Evolutionary conservation across 2,113 vertebrate genomes (phyloP).

Genomic region (Trochalopteron elliotii): DNA sequence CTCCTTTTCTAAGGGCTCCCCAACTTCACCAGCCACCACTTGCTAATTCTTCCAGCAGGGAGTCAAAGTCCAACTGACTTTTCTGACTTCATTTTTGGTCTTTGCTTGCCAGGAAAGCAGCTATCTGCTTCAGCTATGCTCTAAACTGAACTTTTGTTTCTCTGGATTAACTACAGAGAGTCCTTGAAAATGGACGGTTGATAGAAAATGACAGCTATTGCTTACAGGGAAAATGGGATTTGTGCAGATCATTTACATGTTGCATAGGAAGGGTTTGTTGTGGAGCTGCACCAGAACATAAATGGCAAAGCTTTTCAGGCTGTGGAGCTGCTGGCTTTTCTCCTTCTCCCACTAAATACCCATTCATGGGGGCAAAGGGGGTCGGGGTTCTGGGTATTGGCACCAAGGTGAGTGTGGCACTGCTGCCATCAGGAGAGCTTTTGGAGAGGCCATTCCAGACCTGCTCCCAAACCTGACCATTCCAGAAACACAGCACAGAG

Average conservation of each 20-base stretch:
- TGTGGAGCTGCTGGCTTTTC: not conserved
- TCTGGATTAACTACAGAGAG: not conserved
- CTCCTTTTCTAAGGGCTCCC: not conserved
- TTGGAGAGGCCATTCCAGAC: not conserved
- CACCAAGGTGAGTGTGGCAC: not conserved
- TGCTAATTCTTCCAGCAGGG: not conserved
- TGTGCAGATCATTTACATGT: not conserved
- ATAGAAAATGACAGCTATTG: not conserved
- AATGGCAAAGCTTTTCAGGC: not conserved
- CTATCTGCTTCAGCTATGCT: not conserved
- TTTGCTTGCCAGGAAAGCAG: not conserved
- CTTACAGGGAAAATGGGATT: not conserved
- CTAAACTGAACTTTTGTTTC: not conserved
- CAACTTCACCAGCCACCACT: not conserved
- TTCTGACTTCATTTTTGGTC: not conserved
- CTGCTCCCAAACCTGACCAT: not conserved
- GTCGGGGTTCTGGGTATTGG: not conserved
- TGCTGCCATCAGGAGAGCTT: not conserved
- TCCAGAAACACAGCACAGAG: not conserved
- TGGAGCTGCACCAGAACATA: not conserved
- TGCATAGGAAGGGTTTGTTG: not conserved
- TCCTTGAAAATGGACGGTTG: not conserved
- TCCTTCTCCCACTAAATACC: not conserved
- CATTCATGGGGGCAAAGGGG: not conserved
- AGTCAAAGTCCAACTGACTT: not conserved